A percentile compares a stretch with the other conserved stretches of the same genome.
Evolutionary conservation across 2,888 invertebrate species (phyloP).

Genomic region (Asteroscopus sphinx): DNA sequence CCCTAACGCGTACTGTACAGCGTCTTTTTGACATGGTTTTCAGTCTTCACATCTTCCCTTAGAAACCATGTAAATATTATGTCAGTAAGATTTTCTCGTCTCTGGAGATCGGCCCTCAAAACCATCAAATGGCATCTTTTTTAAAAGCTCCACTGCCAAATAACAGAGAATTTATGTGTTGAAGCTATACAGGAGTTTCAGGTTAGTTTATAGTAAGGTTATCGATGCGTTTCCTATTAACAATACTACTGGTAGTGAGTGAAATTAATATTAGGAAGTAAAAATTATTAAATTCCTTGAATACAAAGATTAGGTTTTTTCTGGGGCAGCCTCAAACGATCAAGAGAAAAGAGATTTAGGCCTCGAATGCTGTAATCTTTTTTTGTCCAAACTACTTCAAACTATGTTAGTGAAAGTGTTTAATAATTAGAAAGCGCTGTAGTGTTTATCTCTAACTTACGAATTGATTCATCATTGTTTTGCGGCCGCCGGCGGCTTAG

Average conservation of each 20-base stretch:
- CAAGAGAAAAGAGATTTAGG: constrained; percentile 11
- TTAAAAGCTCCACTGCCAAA: constrained; percentile 33
- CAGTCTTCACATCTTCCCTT: no score
- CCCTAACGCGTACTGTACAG: no score
- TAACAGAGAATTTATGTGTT: constrained; percentile 32
- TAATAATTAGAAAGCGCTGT: no score
- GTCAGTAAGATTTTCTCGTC: constrained; percentile 26
- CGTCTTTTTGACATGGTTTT: no score
- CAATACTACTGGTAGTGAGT: constrained; percentile 15
- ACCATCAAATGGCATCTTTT: constrained; percentile 24
- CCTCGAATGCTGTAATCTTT: constrained; percentile 7
- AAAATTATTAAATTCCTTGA: not conserved
- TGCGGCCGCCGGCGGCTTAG: no score
- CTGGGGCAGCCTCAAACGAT: constrained; percentile 7
- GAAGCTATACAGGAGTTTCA: constrained; percentile 26
- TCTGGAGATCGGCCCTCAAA: constrained; percentile 3
- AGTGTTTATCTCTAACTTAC: no score
- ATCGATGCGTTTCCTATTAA: constrained; percentile 29
- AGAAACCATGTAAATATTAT: no score
- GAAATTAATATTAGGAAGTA: constrained; percentile 15
- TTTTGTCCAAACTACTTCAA: no score
- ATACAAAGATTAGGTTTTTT: constrained; percentile 7
- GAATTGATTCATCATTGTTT: no score
- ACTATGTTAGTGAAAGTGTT: no score
- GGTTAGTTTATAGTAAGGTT: constrained; percentile 11